Percentiles rank a stretch among this genome's conserved stretches.
These are phyloP conservation scores for Leptopterna dolabrata DNA, from an alignment of 2,888 invertebrate species.

Conservation along the genomic window DNA sequence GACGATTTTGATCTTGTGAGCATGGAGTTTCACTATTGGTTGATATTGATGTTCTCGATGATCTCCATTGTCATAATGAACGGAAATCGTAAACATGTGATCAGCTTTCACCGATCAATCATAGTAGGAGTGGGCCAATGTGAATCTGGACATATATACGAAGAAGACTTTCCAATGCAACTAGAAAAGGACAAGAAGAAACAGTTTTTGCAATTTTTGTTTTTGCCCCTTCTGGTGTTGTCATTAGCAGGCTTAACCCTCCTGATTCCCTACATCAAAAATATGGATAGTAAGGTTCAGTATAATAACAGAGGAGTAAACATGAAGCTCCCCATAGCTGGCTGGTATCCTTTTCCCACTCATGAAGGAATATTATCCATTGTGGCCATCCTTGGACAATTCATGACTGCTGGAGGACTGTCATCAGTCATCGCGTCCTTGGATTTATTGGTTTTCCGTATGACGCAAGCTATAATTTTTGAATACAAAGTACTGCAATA, in stretches of 20 bases:
- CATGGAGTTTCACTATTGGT: background rate
- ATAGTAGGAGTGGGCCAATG: background rate
- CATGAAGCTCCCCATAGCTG: background rate
- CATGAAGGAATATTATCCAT: background rate
- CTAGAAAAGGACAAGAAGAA: background rate
- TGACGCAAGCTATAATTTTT: background rate
- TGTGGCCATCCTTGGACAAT: background rate
- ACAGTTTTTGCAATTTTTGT: background rate
- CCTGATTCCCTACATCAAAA: background rate
- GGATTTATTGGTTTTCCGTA: background rate
- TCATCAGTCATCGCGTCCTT: background rate
- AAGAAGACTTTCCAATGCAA: background rate
- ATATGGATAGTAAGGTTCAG: background rate
- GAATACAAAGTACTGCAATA: slow-evolving; percentile 26
- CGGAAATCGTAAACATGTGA: background rate
- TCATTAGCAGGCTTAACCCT: background rate
- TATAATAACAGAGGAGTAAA: background rate
- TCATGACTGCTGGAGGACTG: background rate
- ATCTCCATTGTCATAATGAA: background rate
- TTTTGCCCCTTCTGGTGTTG: background rate
- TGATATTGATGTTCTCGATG: background rate
- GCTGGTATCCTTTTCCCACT: background rate
- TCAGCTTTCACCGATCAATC: background rate
- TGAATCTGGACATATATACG: background rate
- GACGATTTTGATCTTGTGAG: slow-evolving; percentile 6